Percentiles rank a stretch among this genome's conserved stretches.
Evolutionary conservation across 2,888 invertebrate genomes (phyloP).

Genomic region (Hedya salicella): DNA sequence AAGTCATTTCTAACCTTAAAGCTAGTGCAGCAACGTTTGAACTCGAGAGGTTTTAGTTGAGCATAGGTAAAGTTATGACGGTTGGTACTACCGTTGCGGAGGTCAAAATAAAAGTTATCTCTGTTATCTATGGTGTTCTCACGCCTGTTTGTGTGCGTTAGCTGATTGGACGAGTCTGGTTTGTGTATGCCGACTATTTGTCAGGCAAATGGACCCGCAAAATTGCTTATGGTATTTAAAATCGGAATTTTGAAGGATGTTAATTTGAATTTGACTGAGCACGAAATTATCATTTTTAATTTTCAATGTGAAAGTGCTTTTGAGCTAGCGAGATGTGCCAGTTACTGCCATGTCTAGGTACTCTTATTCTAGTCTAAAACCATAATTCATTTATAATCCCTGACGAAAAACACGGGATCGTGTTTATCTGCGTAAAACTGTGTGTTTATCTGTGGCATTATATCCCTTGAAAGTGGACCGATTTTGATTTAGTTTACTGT

Average conservation of each 20-base stretch:
- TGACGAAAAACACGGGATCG: too few species aligned
- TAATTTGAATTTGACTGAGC: neutral
- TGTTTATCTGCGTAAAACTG: too few species aligned
- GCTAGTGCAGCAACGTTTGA: slow-evolving; percentile 40
- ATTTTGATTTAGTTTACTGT: too few species aligned
- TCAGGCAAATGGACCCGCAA: slow-evolving; percentile 58
- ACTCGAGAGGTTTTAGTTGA: slow-evolving; percentile 44
- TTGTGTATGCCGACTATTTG: slow-evolving; percentile 68
- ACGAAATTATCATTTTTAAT: neutral
- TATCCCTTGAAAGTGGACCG: too few species aligned
- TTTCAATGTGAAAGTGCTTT: neutral
- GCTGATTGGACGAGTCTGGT: slow-evolving; percentile 68
- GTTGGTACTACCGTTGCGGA: slow-evolving; percentile 62
- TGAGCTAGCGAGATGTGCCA: neutral
- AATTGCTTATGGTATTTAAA: slow-evolving; percentile 22
- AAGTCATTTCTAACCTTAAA: slow-evolving; percentile 40
- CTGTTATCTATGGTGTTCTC: slow-evolving; percentile 73
- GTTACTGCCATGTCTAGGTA: neutral
- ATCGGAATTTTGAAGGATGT: slow-evolving; percentile 18
- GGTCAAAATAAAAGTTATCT: slow-evolving; percentile 72
- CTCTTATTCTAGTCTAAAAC: neutral
- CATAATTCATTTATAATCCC: too few species aligned
- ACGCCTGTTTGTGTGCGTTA: slow-evolving; percentile 72
- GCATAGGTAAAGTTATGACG: slow-evolving; percentile 48
- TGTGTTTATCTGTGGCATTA: too few species aligned